Evolutionary conservation across 2,113 vertebrate genomes (phyloP).

Genomic region (Daboia siamensis): DNA sequence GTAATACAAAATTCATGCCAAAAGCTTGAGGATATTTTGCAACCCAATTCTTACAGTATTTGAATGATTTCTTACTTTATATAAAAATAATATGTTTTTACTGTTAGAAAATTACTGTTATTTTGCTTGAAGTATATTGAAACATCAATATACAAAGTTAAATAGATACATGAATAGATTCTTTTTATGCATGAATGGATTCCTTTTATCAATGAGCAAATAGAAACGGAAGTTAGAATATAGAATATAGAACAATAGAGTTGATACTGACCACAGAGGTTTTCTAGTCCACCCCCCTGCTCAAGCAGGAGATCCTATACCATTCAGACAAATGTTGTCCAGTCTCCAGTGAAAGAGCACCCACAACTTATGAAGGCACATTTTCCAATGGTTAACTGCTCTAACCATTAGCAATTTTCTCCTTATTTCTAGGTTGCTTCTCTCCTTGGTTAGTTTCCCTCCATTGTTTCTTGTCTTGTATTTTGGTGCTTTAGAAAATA

Average conservation of each 20-base stretch:
- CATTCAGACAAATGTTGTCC: neutral
- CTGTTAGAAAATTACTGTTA: neutral
- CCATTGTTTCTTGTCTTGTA: neutral
- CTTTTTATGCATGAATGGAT: neutral
- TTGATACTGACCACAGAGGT: neutral
- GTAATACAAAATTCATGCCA: neutral
- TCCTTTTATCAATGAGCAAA: neutral
- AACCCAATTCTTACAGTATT: neutral
- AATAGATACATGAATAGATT: neutral
- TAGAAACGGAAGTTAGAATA: neutral
- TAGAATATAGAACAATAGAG: neutral
- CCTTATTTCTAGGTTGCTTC: neutral
- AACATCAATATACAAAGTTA: neutral
- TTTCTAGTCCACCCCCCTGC: neutral
- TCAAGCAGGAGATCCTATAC: neutral
- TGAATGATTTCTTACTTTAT: neutral
- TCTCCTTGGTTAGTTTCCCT: neutral
- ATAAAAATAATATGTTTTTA: neutral
- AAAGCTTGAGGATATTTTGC: neutral
- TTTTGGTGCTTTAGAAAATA: neutral
- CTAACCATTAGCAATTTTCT: neutral
- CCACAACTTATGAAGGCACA: neutral
- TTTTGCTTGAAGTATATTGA: neutral
- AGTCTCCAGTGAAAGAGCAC: neutral
- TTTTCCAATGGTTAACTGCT: neutral